Evolutionary conservation across 1,140 invertebrate species (phyloP).

Genomic region (Meteorus sp.): DNA sequence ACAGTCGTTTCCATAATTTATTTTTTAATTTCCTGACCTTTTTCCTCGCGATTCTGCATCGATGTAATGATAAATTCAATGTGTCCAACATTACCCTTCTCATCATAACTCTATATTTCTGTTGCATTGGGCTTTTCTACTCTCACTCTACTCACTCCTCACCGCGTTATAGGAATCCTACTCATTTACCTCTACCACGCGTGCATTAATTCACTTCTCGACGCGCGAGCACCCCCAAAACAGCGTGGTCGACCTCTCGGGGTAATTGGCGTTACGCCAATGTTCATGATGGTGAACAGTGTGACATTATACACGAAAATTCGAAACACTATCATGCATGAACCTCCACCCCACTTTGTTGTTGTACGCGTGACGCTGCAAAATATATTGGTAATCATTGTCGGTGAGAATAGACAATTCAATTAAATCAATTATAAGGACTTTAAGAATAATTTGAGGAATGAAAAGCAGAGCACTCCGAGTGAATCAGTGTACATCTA

Average conservation of each 20-base stretch:
- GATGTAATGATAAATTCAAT: neutral
- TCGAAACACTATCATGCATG: too few species aligned
- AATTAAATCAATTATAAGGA: too few species aligned
- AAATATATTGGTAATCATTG: too few species aligned
- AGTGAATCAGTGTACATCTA: conserved; percentile 30
- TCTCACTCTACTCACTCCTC: conserved; percentile 11
- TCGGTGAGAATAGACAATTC: too few species aligned
- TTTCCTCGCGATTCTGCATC: neutral
- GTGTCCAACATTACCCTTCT: neutral
- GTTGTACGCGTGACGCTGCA: neutral
- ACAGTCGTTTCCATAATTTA: too few species aligned
- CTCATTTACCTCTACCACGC: conserved; percentile 17
- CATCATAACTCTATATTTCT: conserved; percentile 6
- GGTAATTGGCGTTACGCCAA: conserved; percentile 45
- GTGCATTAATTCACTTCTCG: conserved; percentile 39
- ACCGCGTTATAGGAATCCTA: neutral
- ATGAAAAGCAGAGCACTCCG: neutral
- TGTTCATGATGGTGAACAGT: conserved; percentile 31
- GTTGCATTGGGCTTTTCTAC: neutral
- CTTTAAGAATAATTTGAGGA: too few species aligned
- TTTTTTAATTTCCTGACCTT: neutral
- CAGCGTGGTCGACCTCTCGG: conserved; percentile 41
- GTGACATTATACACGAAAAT: neutral
- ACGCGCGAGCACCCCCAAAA: conserved; percentile 35
- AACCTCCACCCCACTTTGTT: too few species aligned